A percentile compares a stretch with the other conserved stretches of the same genome.
Evolutionary conservation across 2,888 invertebrate genomes (phyloP).

Genomic region (Amiota minor): DNA sequence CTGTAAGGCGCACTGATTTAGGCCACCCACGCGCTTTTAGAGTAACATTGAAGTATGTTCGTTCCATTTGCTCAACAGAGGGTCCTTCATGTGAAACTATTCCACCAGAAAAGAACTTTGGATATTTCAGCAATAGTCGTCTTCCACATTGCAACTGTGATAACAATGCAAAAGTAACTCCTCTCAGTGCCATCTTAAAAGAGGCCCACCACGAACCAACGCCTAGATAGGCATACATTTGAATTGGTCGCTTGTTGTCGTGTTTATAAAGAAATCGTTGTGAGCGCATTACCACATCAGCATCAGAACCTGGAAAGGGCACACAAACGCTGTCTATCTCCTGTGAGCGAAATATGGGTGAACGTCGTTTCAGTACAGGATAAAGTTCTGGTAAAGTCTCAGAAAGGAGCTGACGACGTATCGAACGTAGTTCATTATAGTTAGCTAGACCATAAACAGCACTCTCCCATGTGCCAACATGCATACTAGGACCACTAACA

Average conservation of each 20-base stretch:
- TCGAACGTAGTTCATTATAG: constrained; percentile 77
- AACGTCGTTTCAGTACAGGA: constrained; percentile 77
- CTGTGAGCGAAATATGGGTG: constrained; percentile 75
- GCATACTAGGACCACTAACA: constrained; percentile 75
- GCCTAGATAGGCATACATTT: constrained; percentile 84
- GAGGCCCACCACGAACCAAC: constrained; percentile 76
- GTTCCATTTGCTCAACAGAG: constrained; percentile 76
- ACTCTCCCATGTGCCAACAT: constrained; percentile 94
- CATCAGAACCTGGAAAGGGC: constrained; percentile 89
- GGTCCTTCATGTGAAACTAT: constrained; percentile 80
- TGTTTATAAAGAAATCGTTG: constrained; percentile 83
- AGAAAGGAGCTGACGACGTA: constrained; percentile 81
- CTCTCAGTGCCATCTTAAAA: constrained; percentile 76
- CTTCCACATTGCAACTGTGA: constrained; percentile 79
- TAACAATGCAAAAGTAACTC: constrained; percentile 78
- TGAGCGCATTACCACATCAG: constrained; percentile 84
- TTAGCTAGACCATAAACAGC: constrained; percentile 84
- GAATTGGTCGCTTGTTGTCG: constrained; percentile 82
- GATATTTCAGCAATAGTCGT: constrained; percentile 80
- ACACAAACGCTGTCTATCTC: constrained; percentile 78
- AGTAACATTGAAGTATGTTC: constrained; percentile 79
- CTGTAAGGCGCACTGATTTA: too few species aligned
- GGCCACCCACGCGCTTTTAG: constrained; percentile 88
- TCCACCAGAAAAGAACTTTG: constrained; percentile 83
- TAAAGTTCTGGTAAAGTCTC: constrained; percentile 77